These are phyloP conservation scores for Eucriotettix oculatus DNA, from an alignment of 2,888 invertebrate species.

Conservation along the genomic window DNA sequence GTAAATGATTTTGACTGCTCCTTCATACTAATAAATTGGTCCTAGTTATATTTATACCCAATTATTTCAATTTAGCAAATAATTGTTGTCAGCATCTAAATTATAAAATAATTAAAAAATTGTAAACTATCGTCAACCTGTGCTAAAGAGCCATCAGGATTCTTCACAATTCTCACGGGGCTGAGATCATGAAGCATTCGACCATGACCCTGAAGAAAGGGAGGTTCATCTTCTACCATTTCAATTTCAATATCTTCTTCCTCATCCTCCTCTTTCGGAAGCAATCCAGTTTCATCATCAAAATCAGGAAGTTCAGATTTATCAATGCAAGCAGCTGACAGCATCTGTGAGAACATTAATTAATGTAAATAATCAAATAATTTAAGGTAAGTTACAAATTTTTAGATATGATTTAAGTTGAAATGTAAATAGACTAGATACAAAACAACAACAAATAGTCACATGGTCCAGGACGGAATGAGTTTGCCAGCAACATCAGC, in stretches of 20 bases:
- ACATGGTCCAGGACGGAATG: too few species aligned
- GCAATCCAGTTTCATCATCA: conserved; percentile 85
- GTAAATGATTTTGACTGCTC: too few species aligned
- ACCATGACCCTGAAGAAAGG: conserved; percentile 89
- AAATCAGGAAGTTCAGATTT: conserved; percentile 92
- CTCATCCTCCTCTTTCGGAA: conserved; percentile 81
- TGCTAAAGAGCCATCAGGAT: conserved; percentile 96
- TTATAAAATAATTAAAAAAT: neutral
- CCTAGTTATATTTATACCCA: neutral
- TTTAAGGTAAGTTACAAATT: too few species aligned
- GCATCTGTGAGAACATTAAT: conserved; percentile 43
- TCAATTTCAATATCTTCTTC: conserved; percentile 98
- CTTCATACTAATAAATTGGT: neutral
- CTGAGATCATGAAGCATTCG: conserved; percentile 80
- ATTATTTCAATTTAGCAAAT: neutral
- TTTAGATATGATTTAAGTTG: too few species aligned
- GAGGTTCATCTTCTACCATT: conserved; percentile 95
- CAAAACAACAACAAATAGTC: too few species aligned
- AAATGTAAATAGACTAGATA: too few species aligned
- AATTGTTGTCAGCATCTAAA: neutral
- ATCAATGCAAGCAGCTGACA: conserved; percentile 79
- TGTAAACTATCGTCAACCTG: conserved; percentile 30
- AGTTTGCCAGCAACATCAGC: too few species aligned
- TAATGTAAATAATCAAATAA: neutral
- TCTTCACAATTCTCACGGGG: conserved; percentile 86